phyloP scores from a whole-genome alignment of 2,888 invertebrate genomes.

The Apodemia duryi region DNA sequence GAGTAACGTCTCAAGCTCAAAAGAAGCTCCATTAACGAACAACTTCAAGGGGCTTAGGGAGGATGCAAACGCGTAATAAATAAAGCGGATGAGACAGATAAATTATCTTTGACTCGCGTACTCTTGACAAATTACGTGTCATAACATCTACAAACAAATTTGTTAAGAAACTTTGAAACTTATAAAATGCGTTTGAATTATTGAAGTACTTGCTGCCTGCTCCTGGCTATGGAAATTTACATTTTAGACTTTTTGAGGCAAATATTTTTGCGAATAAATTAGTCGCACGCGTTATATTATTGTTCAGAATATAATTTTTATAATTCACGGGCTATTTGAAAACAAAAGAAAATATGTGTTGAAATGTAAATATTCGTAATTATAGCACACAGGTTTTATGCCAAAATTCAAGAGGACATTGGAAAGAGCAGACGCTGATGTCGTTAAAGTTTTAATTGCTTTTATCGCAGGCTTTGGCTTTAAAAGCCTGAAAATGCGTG shows the following conservation, averaged over 20 bases:
- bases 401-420: conserved; percentile 49
- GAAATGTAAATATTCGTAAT: conserved; percentile 25
- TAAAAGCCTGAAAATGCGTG: conserved; percentile 59
- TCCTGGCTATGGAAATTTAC: not conserved
- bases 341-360: not conserved
- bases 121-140: conserved; percentile 75
- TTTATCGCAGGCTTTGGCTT: conserved; percentile 63
- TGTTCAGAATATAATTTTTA: not conserved
- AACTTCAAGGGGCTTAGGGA: conserved; percentile 70
- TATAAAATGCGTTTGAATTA: conserved; percentile 45
- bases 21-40: conserved; percentile 70
- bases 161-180: conserved; percentile 65
- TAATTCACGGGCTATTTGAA: no score
- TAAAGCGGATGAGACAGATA: conserved; percentile 76
- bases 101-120: conserved; percentile 76
- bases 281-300: not conserved
- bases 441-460: conserved; percentile 74
- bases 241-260: not conserved
- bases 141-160: conserved; percentile 75
- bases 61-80: conserved; percentile 75
- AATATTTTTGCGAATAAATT: not conserved
- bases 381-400: conserved; percentile 43
- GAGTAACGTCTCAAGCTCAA: conserved; percentile 61
- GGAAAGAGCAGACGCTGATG: conserved; percentile 56
- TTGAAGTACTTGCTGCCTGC: conserved; percentile 26